Evolutionary conservation across 2,797 vertebrate species (phyloP), one percentile per base, ranked within the genome.

Genomic region (Darevskia mixta): DNA sequence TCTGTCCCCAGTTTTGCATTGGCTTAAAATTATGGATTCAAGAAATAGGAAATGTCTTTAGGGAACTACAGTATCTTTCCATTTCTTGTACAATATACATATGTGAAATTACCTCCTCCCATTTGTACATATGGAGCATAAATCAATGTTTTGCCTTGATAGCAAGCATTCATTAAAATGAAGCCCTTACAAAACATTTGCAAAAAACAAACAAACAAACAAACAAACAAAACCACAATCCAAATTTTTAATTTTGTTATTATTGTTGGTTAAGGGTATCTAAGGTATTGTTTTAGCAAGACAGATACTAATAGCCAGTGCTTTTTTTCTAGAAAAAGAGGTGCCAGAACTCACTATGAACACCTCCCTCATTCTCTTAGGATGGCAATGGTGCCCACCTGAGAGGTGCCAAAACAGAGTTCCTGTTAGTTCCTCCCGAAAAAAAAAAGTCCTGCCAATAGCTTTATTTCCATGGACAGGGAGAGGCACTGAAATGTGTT

Each of bases 101-200:
- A 94, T 90, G 92, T 89, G 86, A 95, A 88, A 93, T 91, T 66
- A 82, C 91, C 88, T 87, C 91, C 92, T 86, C 91, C 91, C 92
- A 82, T 80, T 94, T 88, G 84, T 45, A 90, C 5, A 61, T 15
- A 61, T 43, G 55, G 89, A 94, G 91, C 86, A 32, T 91, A 90
- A 95, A 93, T 92, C 88, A 94, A 58, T 94, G 90, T 92, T 92
- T 95, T 79, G 29, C 25, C 2, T 32, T 72, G 92, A 93, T 90
- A 89, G 94, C 92, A 94, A 95, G 94, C 89, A 93, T 95, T 95
- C 92, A 94, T 95, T 94, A 95, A 94, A 95, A 92, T 89, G 92
- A 93, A 95, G 92, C 81, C 93, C 79, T 92, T 6, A 18, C 79
- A 91, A 91, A 93, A 92, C 45, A 49, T 49, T 49, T 49, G 45